Percentiles rank a stretch among this genome's conserved stretches.
Conservation (phyloP, 2,888 invertebrate genomes). For the Acanthacorydalis orientalis region DNA sequence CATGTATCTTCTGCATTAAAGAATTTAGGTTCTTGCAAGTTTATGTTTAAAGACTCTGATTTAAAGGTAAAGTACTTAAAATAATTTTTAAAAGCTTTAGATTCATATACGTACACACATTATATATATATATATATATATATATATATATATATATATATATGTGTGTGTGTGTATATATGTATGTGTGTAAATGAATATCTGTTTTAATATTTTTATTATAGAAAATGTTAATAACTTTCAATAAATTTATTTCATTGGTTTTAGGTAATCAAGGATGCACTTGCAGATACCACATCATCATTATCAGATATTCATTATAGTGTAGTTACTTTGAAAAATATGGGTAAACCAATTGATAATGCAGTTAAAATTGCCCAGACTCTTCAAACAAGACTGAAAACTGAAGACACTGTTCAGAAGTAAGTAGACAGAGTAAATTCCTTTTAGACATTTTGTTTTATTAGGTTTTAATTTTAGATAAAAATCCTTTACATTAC, state of each 20-base stretch:
- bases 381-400: slow-evolving; percentile 56
- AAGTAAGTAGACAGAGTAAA: slow-evolving; percentile 31
- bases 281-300: slow-evolving; percentile 47
- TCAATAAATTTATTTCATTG: slow-evolving; percentile 1
- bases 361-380: slow-evolving; percentile 53
- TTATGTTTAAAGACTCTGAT: neutral
- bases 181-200: no score
- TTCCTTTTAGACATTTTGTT: no score
- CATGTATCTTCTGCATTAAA: slow-evolving; percentile 47
- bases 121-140: no score
- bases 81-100: neutral
- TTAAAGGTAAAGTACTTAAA: slow-evolving; percentile 1
- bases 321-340: slow-evolving; percentile 50
- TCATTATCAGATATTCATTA: slow-evolving; percentile 56
- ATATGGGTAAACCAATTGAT: slow-evolving; percentile 44
- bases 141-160: no score
- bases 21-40: slow-evolving; percentile 16
- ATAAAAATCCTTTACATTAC: no score
- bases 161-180: no score
- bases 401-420: slow-evolving; percentile 66
- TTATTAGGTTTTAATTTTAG: no score
- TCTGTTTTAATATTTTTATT: no score
- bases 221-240: neutral
- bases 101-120: no score
- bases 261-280: slow-evolving; percentile 24